Conservation (phyloP, 1,140 invertebrate genomes). For the Lethocerus indicus region DNA sequence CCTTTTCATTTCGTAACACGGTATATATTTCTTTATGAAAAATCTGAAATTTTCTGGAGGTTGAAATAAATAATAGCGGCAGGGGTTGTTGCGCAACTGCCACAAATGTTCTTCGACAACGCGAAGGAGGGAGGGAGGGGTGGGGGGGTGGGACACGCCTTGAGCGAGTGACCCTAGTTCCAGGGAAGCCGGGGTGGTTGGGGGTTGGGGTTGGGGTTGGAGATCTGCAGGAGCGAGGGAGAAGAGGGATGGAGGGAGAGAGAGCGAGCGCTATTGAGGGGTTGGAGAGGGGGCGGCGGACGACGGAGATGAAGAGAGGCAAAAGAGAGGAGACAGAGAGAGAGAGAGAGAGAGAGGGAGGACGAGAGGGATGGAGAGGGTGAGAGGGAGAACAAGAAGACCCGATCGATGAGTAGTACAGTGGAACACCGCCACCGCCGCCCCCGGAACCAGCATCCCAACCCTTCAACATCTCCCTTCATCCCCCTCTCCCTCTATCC, state of each 20-base stretch:
- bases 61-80: no score
- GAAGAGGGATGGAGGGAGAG: background rate
- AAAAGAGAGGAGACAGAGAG: background rate
- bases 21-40: no score
- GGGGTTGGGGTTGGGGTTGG: background rate
- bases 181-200: no score
- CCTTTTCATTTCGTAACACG: no score
- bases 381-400: no score
- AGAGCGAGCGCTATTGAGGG: background rate
- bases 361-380: conserved; percentile 8
- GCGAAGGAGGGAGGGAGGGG: background rate
- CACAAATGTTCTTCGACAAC: no score
- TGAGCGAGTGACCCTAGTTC: no score
- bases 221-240: background rate
- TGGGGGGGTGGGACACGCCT: no score
- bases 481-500: background rate
- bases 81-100: no score
- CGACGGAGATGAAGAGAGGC: background rate
- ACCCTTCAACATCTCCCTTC: conserved; percentile 9
- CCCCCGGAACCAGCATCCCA: background rate
- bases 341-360: background rate
- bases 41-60: no score
- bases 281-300: background rate
- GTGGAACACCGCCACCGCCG: background rate
- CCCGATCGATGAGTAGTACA: no score